Conservation (phyloP, 2,888 invertebrate genomes). For the Thymelicus sylvestris region DNA sequence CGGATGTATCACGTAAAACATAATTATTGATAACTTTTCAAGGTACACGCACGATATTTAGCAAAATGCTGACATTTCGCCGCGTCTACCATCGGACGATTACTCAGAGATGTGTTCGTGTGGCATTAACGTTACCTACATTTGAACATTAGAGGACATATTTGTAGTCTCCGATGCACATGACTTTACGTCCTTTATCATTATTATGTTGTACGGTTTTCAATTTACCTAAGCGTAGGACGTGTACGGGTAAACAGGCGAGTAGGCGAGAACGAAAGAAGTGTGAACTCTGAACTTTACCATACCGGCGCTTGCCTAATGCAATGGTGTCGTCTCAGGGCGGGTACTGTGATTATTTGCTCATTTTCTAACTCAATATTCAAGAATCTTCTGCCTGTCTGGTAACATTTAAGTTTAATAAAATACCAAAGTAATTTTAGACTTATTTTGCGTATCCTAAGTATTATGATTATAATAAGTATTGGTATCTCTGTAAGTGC, state of each 20-base stretch:
- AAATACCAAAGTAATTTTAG: slow-evolving; percentile 44
- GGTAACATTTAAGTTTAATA: slow-evolving; percentile 35
- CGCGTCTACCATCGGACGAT: slow-evolving; percentile 54
- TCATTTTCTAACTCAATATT: slow-evolving; percentile 42
- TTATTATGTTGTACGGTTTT: slow-evolving; percentile 37
- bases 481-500: background rate
- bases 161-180: slow-evolving; percentile 30
- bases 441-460: slow-evolving; percentile 18
- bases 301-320: slow-evolving; percentile 48
- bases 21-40: slow-evolving; percentile 41
- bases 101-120: slow-evolving; percentile 58
- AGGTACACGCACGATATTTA: slow-evolving; percentile 57
- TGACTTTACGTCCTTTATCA: slow-evolving; percentile 38
- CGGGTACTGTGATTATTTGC: slow-evolving; percentile 45
- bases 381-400: slow-evolving; percentile 27
- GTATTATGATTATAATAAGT: background rate
- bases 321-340: slow-evolving; percentile 47
- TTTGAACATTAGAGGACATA: slow-evolving; percentile 52
- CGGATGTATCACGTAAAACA: slow-evolving; percentile 41
- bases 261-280: slow-evolving; percentile 40
- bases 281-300: slow-evolving; percentile 58
- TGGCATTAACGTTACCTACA: slow-evolving; percentile 65
- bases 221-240: slow-evolving; percentile 36
- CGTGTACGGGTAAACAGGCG: slow-evolving; percentile 32
- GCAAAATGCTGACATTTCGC: slow-evolving; percentile 63